These are phyloP conservation scores for Ephydatia muelleri DNA, from an alignment of 37 sponge, comb jelly and placozoan species.

Conservation along the genomic window DNA sequence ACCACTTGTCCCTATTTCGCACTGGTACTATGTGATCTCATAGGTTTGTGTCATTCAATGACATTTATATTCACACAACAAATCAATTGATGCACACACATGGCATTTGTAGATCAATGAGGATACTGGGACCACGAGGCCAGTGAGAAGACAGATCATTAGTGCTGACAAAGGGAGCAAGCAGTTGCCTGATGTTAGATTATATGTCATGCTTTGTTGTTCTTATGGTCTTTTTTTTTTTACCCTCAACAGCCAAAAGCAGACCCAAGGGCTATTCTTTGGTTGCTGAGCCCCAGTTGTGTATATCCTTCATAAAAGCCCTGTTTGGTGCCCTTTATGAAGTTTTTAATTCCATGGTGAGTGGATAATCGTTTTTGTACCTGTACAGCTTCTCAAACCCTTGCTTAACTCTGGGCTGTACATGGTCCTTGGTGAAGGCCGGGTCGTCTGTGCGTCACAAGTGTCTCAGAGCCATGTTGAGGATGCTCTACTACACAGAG, in stretches of 20 bases:
- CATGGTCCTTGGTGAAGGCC: not conserved
- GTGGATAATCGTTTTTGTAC: not conserved
- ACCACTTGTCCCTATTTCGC: too few species aligned
- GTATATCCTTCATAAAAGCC: conserved; percentile 39
- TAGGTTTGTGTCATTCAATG: not conserved
- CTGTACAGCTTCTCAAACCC: not conserved
- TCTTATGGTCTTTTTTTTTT: not conserved
- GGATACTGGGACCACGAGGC: conserved; percentile 75
- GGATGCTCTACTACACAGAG: too few species aligned
- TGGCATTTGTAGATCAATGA: conserved; percentile 91
- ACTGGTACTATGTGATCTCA: too few species aligned
- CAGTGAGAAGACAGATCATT: conserved; percentile 39
- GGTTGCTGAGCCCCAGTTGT: conserved; percentile 22
- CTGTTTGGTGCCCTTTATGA: conserved; percentile 71
- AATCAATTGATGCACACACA: not conserved
- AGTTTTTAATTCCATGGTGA: conserved; percentile 69
- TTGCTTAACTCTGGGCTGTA: too few species aligned
- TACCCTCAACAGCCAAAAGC: not conserved
- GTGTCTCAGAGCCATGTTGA: too few species aligned
- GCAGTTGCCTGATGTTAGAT: not conserved
- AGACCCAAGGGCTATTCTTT: conserved; percentile 34
- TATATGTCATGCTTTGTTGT: not conserved
- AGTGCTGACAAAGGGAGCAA: conserved; percentile 3
- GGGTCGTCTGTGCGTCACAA: too few species aligned
- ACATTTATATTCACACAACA: conserved; percentile 11